phyloP scores from a whole-genome alignment of 2,113 vertebrate species.

The Pygoscelis antarcticus region DNA sequence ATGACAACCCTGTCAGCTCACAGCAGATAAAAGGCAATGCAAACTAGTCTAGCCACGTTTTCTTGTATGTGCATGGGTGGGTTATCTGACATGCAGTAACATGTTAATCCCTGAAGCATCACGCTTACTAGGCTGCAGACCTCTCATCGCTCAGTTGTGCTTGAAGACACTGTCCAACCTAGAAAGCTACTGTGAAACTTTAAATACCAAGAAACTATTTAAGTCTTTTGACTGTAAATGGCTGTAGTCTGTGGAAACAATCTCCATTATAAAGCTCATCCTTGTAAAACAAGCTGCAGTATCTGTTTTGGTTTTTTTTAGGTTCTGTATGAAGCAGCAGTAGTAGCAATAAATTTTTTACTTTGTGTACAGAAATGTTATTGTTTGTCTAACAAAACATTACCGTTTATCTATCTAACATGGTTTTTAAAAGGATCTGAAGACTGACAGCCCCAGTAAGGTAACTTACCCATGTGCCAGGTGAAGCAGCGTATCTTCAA shows the following conservation, averaged over 20 bases:
- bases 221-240: background rate
- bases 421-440: background rate
- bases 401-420: background rate
- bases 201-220: background rate
- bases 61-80: background rate
- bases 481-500: conserved; percentile 44
- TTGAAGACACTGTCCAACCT: background rate
- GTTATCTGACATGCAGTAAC: background rate
- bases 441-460: background rate
- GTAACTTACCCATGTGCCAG: conserved; percentile 39
- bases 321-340: background rate
- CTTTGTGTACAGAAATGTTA: background rate
- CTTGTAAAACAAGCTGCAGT: background rate
- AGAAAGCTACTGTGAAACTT: background rate
- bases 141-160: background rate
- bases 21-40: background rate
- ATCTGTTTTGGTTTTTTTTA: background rate
- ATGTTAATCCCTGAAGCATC: background rate
- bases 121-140: background rate
- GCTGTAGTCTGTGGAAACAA: background rate
- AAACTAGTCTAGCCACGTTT: background rate
- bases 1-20: background rate
- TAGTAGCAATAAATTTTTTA: background rate
- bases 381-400: background rate
- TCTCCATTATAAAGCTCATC: background rate